Evolutionary conservation across 2,888 invertebrate genomes (phyloP).

Genomic region (Archaeoteleia sp.): DNA sequence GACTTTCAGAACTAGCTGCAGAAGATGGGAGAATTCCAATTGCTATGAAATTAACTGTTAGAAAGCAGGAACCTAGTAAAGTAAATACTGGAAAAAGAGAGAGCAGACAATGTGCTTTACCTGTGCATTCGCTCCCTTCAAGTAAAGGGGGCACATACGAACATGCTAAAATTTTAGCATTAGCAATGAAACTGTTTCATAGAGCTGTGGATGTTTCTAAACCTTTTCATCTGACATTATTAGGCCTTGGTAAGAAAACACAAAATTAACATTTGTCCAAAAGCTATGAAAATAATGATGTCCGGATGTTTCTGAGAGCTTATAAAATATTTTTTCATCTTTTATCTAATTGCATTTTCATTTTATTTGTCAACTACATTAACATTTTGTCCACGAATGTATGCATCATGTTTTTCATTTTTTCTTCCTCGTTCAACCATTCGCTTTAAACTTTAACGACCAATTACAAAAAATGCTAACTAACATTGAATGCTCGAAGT

Average conservation of each 20-base stretch:
- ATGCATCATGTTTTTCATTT: too few species aligned
- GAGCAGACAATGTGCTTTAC: conserved; percentile 80
- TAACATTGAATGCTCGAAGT: too few species aligned
- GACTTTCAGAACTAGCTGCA: conserved; percentile 82
- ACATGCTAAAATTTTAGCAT: conserved; percentile 80
- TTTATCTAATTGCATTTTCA: too few species aligned
- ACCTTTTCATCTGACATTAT: conserved; percentile 86
- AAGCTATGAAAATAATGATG: too few species aligned
- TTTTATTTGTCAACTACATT: too few species aligned
- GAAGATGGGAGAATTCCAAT: conserved; percentile 88
- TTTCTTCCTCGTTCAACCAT: too few species aligned
- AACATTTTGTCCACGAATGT: too few species aligned
- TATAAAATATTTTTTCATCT: too few species aligned
- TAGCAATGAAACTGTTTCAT: conserved; percentile 85
- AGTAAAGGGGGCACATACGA: conserved; percentile 76
- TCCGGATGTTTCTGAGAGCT: too few species aligned
- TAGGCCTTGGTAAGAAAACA: conserved; percentile 79
- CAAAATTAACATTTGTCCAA: too few species aligned
- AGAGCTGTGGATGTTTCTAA: conserved; percentile 83
- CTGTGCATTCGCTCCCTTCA: conserved; percentile 80
- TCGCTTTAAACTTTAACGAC: too few species aligned
- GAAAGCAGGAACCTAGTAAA: conserved; percentile 82
- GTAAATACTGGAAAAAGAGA: conserved; percentile 82
- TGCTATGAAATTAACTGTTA: conserved; percentile 83
- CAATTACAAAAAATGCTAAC: too few species aligned